Evolutionary conservation across 2,888 invertebrate genomes (phyloP), one percentile per base, ranked within the genome.

Genomic region (Nowickia ferox): DNA sequence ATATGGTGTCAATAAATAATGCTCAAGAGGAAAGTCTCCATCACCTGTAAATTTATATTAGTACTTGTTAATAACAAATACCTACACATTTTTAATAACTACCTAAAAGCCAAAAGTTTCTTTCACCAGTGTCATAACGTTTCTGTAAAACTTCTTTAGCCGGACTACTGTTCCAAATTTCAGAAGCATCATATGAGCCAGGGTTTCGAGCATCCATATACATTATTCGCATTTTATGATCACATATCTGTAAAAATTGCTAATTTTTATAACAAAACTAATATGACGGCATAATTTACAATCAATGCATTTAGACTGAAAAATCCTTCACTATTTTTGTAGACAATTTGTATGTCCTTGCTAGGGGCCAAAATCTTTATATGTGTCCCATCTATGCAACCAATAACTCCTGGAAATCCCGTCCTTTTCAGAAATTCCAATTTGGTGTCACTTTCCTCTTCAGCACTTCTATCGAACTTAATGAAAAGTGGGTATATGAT

Each of bases 21-120:
- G 66, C 51, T 66, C 48, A 51, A 66, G 38, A 0, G 66, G 66
- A 38, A 15, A 66, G 11, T n/a, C 48, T 3, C n/a, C 30, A 66
- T 66, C 66, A 2, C 66, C 66, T 66, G 38, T 11, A 63, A 3
- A 40, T 57, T 9, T 48, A 15, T 15, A n/a, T 22, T 55, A 2
- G 30, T 30, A 6, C 30, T 30, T 30, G 30, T 30, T 30, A 6
- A 30, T 3, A 48, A 13, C n/a, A 51, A n/a, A 9, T 53, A 53
- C 13, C 46, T 46, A 46, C 8, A 46, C 0, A n/a, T 10, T 30
- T 22, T 55, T 11, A 8, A 30, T 30, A 42, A 61, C 6, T 65
- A 65, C 66, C 66, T 40, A 66, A 66, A 2, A 66, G 48, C 48
- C 48, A 66, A 66, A 48, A 48, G 38, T 66, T 48, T 38, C 51